A percentile compares a stretch with the other conserved stretches of the same genome.
Conservation (phyloP, 1,140 invertebrate species). For the Calliopsis andreniformis region DNA sequence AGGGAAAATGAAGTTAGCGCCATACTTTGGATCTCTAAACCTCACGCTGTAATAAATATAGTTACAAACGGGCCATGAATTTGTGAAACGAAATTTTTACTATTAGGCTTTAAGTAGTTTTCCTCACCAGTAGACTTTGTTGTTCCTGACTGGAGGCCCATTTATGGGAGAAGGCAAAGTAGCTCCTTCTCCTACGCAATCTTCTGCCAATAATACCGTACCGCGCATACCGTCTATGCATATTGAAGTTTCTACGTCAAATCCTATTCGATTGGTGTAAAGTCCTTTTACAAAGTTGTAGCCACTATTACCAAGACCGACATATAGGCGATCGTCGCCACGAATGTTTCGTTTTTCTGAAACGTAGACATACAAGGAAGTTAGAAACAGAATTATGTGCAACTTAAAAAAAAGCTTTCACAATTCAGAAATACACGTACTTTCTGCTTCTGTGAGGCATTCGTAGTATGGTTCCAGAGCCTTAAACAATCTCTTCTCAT, state of each 20-base stretch:
- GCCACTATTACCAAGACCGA: slow-evolving; percentile 86
- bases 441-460: slow-evolving; percentile 90
- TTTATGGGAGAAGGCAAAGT: slow-evolving; percentile 87
- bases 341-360: slow-evolving; percentile 84
- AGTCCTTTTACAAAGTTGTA: slow-evolving; percentile 87
- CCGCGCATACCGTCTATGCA: slow-evolving; percentile 88
- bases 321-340: slow-evolving; percentile 91
- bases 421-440: slow-evolving; percentile 75
- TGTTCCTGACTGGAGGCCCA: slow-evolving; percentile 83
- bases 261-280: slow-evolving; percentile 83
- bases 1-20: slow-evolving; percentile 89
- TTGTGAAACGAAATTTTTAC: neutral
- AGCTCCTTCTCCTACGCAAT: slow-evolving; percentile 85
- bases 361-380: slow-evolving; percentile 2
- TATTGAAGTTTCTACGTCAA: slow-evolving; percentile 81
- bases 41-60: slow-evolving; percentile 84
- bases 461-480: slow-evolving; percentile 92
- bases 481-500: slow-evolving; percentile 94
- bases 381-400: neutral
- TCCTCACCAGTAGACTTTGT: slow-evolving; percentile 81
- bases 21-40: slow-evolving; percentile 91
- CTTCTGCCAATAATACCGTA: slow-evolving; percentile 86
- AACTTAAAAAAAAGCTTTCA: slow-evolving; percentile 26
- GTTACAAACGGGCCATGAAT: neutral
- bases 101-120: slow-evolving; percentile 16